These are phyloP conservation scores for Oncorhynchus tshawytscha DNA, from an alignment of 2,113 vertebrate genomes.

Conservation along the genomic window DNA sequence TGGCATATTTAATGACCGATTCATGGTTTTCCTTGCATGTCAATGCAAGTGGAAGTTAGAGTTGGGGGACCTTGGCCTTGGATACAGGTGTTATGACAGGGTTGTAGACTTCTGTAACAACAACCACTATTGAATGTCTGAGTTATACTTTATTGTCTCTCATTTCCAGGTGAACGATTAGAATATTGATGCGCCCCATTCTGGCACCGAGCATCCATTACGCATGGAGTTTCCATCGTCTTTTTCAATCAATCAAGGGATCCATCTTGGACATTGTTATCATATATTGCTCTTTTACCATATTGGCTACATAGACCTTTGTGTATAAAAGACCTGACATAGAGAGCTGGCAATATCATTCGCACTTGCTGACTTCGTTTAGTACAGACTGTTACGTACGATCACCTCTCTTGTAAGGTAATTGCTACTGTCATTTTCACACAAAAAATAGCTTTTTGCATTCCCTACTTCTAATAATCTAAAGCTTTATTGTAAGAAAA, in stretches of 20 bases:
- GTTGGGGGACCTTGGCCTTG: too few species aligned
- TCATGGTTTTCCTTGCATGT: too few species aligned
- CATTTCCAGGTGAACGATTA: neutral
- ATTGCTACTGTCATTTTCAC: too few species aligned
- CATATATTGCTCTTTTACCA: slow-evolving; percentile 34
- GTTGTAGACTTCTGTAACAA: neutral
- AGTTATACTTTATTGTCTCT: neutral
- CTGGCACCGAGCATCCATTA: slow-evolving; percentile 40
- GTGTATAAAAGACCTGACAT: slow-evolving; percentile 1
- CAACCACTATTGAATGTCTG: neutral
- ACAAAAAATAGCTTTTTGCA: too few species aligned
- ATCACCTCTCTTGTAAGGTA: neutral
- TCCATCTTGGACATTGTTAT: slow-evolving; percentile 26
- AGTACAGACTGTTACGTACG: neutral
- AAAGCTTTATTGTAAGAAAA: neutral
- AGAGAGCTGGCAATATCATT: neutral
- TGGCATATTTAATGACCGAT: neutral
- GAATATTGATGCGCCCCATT: slow-evolving; percentile 12
- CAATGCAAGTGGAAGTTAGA: too few species aligned
- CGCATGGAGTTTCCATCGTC: slow-evolving; percentile 44
- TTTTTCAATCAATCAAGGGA: slow-evolving; percentile 47
- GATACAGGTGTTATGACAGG: neutral
- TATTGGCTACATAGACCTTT: neutral
- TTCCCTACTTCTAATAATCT: neutral
- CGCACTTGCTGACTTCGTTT: slow-evolving; percentile 4